Base-by-base conservation (phyloP, 1,140 invertebrate genomes). In the Diorhabda elongata region DNA sequence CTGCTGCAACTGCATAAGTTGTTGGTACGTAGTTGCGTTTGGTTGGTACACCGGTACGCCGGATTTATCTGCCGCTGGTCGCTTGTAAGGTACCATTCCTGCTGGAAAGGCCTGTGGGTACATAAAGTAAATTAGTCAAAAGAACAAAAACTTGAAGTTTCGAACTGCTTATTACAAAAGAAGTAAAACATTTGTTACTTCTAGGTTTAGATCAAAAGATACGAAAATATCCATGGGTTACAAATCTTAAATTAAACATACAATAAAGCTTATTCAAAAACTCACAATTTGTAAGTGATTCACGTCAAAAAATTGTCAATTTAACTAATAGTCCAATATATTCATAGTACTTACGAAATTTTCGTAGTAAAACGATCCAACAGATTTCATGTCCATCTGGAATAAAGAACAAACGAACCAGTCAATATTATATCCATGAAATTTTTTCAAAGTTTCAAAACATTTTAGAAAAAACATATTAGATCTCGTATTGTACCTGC, bases 31-130 rank as follows among this genome's bases (percentile, higher is more conserved):
- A 75, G 92, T 92, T 78, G 90, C 90, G 80, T 87, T 88, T 76
- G 94, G 94, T 84, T 97, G 95, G 86, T 97, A 98, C 76, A 98
- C 92, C 75, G 95, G 95, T 81, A 97, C 88, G 75, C 95, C 95
- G 80, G 93, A 95, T 84, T 98, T 98, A 83, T 96, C 94, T 64
- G 93, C 94, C 76, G 94, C 92, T 79, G 95, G 90, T 85, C 96
- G 91, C 84, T 95, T 96, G 85, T 95, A 96, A 80, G 94, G 93
- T 81, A 94, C 90, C 90, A 97, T 95, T 78, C 93, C 94, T 79
- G 93, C 94, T 80, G 93, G 93, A 85, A 96, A 95, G 81, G 91
- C 91, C 94, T 96, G 86, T 6, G 59, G 58, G 43, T 44, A 66
- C 42, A 47, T 6, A 11, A 61, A 0, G 42, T 6, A 43, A 61